These are phyloP conservation scores for Nothobranchius furzeri DNA, from an alignment of 2,113 vertebrate genomes.

Conservation along the genomic window DNA sequence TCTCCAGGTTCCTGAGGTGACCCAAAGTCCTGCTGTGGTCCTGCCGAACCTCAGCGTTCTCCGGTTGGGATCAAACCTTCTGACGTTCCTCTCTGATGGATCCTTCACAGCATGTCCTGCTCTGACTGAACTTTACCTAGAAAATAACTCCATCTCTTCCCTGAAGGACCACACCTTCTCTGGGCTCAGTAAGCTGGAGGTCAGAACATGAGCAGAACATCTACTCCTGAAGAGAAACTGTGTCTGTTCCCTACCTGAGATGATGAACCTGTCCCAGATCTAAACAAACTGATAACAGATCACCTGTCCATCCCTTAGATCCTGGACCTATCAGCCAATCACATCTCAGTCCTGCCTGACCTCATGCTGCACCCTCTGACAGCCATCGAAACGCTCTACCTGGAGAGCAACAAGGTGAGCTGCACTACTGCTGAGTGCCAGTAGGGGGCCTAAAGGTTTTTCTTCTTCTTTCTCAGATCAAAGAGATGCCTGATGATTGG, in stretches of 20 bases:
- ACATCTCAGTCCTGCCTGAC: slow-evolving; percentile 55
- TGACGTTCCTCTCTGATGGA: slow-evolving; percentile 45
- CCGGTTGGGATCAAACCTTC: slow-evolving; percentile 60
- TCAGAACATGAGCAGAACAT: slow-evolving; percentile 14
- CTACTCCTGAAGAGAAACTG: no score
- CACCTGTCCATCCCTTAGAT: slow-evolving; percentile 32
- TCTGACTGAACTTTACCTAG: slow-evolving; percentile 69
- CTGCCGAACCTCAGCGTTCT: slow-evolving; percentile 67
- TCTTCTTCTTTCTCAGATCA: slow-evolving; percentile 37
- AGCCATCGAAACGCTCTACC: slow-evolving; percentile 61
- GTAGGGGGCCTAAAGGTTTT: background rate
- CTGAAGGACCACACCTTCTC: slow-evolving; percentile 65
- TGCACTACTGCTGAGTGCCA: background rate
- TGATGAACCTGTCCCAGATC: background rate
- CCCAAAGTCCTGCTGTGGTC: background rate
- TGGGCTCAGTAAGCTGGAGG: slow-evolving; percentile 64
- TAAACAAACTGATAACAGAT: background rate
- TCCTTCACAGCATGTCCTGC: slow-evolving; percentile 62
- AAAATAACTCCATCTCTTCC: slow-evolving; percentile 56
- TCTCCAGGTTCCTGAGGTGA: slow-evolving; percentile 48
- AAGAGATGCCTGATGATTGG: slow-evolving; percentile 67
- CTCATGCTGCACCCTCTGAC: slow-evolving; percentile 61
- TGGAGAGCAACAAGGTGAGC: slow-evolving; percentile 71
- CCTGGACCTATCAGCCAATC: slow-evolving; percentile 72
- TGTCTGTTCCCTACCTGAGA: no score